Evolutionary conservation across 2,113 vertebrate species (phyloP).

Genomic region (Rana temporaria): DNA sequence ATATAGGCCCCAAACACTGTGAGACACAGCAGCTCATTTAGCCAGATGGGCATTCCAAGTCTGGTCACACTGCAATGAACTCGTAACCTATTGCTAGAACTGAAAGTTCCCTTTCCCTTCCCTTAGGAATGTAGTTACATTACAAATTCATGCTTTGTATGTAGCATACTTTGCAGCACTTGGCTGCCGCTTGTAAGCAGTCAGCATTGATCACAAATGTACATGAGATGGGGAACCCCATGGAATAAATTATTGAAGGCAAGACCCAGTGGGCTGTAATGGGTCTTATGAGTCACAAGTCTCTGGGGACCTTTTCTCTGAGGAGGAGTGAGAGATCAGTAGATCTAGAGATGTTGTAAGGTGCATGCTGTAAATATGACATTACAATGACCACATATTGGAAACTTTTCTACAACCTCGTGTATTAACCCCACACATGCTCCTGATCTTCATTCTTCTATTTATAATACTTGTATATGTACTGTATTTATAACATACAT

Average conservation of each 20-base stretch:
- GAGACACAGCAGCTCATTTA: too few relatives aligned
- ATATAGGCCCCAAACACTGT: too few relatives aligned
- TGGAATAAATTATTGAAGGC: conserved; percentile 16
- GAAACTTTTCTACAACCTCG: conserved; percentile 12
- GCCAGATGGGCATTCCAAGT: too few relatives aligned
- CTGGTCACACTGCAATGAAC: too few relatives aligned
- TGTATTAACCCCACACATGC: background rate
- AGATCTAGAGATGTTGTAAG: conserved; percentile 21
- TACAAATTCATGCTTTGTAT: background rate
- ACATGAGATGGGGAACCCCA: conserved; percentile 15
- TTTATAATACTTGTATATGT: too few relatives aligned
- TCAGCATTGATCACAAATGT: background rate
- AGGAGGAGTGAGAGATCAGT: conserved; percentile 16
- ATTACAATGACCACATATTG: conserved; percentile 2
- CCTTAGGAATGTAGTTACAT: background rate
- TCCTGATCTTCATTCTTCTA: too few relatives aligned
- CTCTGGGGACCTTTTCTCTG: conserved; percentile 17
- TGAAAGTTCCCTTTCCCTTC: background rate
- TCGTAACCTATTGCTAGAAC: background rate
- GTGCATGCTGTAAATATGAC: conserved; percentile 13
- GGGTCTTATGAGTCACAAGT: conserved; percentile 30
- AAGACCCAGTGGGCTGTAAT: conserved; percentile 2
- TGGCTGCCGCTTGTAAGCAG: background rate
- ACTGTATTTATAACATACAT: too few relatives aligned
- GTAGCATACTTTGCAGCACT: background rate